Percentiles rank a stretch among this genome's conserved stretches.
phyloP scores from a whole-genome alignment of 2,888 invertebrate genomes.

The Asteroscopus sphinx region DNA sequence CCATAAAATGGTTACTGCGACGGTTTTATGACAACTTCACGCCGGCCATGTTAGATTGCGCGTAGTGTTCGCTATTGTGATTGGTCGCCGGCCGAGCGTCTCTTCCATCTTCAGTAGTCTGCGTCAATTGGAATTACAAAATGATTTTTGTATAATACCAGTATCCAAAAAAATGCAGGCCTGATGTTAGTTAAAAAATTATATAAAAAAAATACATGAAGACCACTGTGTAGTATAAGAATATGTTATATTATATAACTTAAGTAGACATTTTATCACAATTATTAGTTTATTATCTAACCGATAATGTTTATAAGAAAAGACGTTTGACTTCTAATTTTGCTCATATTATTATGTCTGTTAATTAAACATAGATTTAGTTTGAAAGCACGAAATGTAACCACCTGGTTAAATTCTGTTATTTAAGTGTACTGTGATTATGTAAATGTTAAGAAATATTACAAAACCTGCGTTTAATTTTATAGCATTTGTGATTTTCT shows the following conservation, averaged over 20 bases:
- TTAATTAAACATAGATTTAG: slow-evolving; percentile 36
- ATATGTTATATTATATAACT: slow-evolving; percentile 31
- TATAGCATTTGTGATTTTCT: slow-evolving; percentile 17
- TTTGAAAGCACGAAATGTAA: slow-evolving; percentile 41
- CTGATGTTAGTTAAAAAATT: slow-evolving; percentile 10
- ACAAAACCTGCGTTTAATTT: slow-evolving; percentile 3
- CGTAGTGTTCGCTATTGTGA: slow-evolving; percentile 7
- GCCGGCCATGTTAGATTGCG: too few relatives aligned
- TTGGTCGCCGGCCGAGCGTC: slow-evolving; percentile 20
- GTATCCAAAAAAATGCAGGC: slow-evolving; percentile 10
- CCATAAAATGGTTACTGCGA: too few relatives aligned
- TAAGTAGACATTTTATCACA: slow-evolving; percentile 32
- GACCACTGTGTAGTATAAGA: slow-evolving; percentile 28
- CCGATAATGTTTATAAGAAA: slow-evolving; percentile 29
- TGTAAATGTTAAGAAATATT: slow-evolving; percentile 7
- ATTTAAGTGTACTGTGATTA: not conserved
- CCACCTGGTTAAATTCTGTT: slow-evolving; percentile 47
- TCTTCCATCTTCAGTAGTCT: slow-evolving; percentile 19
- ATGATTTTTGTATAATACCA: slow-evolving; percentile 27
- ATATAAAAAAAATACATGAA: slow-evolving; percentile 4
- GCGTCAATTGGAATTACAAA: slow-evolving; percentile 38
- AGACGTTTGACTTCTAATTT: slow-evolving; percentile 34
- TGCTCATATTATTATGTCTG: slow-evolving; percentile 41
- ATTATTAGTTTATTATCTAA: slow-evolving; percentile 25
- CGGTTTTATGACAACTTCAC: too few relatives aligned